These are phyloP conservation scores for Glomeris maerens DNA, from an alignment of 1,140 invertebrate species.

Conservation along the genomic window DNA sequence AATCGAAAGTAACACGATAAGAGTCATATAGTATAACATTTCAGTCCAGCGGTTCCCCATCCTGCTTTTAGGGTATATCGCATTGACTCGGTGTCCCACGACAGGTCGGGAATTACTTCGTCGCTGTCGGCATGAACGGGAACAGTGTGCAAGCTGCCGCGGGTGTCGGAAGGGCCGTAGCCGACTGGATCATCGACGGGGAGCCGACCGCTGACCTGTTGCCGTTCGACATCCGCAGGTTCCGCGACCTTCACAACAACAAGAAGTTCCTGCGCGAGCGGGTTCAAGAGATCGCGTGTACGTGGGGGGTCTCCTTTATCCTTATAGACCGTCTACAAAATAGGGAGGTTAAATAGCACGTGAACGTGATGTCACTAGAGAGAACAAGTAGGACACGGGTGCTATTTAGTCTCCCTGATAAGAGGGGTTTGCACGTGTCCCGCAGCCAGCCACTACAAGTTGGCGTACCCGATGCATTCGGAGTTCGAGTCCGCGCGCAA, in stretches of 20 bases:
- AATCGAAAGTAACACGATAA: no score
- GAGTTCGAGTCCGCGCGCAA: conserved; percentile 34
- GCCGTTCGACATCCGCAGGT: conserved; percentile 38
- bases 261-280: conserved; percentile 38
- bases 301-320: background rate
- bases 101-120: conserved; percentile 40
- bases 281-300: conserved; percentile 37
- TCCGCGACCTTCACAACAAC: conserved; percentile 41
- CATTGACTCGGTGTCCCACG: conserved; percentile 1
- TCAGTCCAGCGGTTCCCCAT: background rate
- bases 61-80: background rate
- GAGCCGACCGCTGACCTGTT: conserved; percentile 28
- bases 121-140: conserved; percentile 40
- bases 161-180: conserved; percentile 36
- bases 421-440: background rate
- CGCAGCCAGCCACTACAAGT: conserved; percentile 17
- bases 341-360: no score
- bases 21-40: no score
- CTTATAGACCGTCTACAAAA: background rate
- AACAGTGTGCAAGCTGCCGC: conserved; percentile 37
- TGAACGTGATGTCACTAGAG: no score
- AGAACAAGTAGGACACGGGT: no score
- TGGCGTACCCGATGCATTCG: conserved; percentile 22
- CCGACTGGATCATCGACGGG: conserved; percentile 37
- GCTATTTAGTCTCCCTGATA: background rate